A percentile compares a stretch with the other conserved stretches of the same genome.
Conservation (phyloP, 2,888 invertebrate genomes). For the Melanophora roralis region DNA sequence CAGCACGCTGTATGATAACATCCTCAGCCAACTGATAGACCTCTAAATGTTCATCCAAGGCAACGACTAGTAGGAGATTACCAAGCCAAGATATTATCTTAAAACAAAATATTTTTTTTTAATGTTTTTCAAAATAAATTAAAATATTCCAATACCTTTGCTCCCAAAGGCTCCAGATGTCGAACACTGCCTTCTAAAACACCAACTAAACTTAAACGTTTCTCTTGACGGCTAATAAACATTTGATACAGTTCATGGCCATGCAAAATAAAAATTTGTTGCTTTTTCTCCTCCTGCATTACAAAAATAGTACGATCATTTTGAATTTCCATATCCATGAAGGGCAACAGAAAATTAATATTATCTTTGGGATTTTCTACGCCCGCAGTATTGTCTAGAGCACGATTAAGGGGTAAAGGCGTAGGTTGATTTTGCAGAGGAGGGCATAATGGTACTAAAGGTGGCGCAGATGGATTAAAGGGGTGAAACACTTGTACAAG, state of each 20-base stretch:
- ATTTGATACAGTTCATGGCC: slow-evolving; percentile 71
- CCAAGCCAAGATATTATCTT: slow-evolving; percentile 70
- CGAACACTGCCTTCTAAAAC: slow-evolving; percentile 67
- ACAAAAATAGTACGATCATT: slow-evolving; percentile 67
- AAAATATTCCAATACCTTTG: slow-evolving; percentile 60
- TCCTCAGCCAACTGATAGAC: slow-evolving; percentile 70
- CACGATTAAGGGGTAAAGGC: not conserved
- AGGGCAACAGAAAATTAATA: slow-evolving; percentile 70
- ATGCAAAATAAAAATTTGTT: slow-evolving; percentile 70
- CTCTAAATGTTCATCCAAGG: slow-evolving; percentile 69
- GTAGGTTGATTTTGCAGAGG: not conserved
- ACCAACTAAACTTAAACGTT: slow-evolving; percentile 69
- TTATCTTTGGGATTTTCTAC: not conserved
- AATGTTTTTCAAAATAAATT: not conserved
- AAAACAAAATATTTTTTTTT: not conserved
- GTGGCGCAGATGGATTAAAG: slow-evolving; percentile 5
- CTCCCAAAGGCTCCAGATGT: slow-evolving; percentile 63
- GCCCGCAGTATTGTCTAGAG: not conserved
- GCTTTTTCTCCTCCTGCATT: slow-evolving; percentile 67
- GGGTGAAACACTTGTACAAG: slow-evolving; percentile 38
- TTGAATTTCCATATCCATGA: slow-evolving; percentile 71
- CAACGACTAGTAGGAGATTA: slow-evolving; percentile 69
- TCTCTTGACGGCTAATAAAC: slow-evolving; percentile 66
- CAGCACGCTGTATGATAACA: slow-evolving; percentile 56
- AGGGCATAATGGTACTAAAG: slow-evolving; percentile 18